Base-by-base conservation (phyloP, 2,113 vertebrate species). In the Poeciliopsis prolifica region DNA sequence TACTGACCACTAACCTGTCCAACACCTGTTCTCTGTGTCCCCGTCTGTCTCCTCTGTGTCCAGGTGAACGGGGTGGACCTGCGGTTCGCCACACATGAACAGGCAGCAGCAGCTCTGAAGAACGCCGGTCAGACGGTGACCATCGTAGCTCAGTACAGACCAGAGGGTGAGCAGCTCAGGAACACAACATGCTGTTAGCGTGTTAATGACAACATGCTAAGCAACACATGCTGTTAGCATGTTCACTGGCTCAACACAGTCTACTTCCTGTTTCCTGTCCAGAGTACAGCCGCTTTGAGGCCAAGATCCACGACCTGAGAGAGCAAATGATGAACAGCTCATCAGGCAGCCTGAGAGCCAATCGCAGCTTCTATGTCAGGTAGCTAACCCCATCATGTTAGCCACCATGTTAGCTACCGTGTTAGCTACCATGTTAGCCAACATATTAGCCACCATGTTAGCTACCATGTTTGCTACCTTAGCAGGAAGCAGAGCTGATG, bases 241-340 rank as follows among this genome's bases (percentile, higher is more conserved):
- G 48, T 54, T 24, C 8, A 9, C 19, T 22, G 19, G 48, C 14
- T 24, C 14, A 54, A 24, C 51, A 24, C 5, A 22, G 8, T 10
- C 51, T 24, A 54, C 29, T 31, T 63, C 29, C 61, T 63, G 61
- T 31, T 63, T 63, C 61, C 61, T 63, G 61, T 63, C 15, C 35
- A 96, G 96, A 96, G 81, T 96, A 97, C 86, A 96, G 96, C 61
- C 94, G 96, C 19, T 97, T 97, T 0, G 96, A 92, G 33, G 91
- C 91, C 0, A 92, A 97, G 93, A 97, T 97, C 86, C 96, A 97
- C 0, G 96, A 97, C 74, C 93, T 97, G 69, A 93, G 96, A 72
- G 96, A 97, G 62, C 96, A 97, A 89, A 94, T 97, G 84, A 96
- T 97, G 95, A 97, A 96, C 88, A 96, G 75, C 83, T 95, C 95